A percentile compares a stretch with the other conserved stretches of the same genome.
Evolutionary conservation across 2,888 invertebrate species (phyloP).

Genomic region (Ceraclea dissimilis): DNA sequence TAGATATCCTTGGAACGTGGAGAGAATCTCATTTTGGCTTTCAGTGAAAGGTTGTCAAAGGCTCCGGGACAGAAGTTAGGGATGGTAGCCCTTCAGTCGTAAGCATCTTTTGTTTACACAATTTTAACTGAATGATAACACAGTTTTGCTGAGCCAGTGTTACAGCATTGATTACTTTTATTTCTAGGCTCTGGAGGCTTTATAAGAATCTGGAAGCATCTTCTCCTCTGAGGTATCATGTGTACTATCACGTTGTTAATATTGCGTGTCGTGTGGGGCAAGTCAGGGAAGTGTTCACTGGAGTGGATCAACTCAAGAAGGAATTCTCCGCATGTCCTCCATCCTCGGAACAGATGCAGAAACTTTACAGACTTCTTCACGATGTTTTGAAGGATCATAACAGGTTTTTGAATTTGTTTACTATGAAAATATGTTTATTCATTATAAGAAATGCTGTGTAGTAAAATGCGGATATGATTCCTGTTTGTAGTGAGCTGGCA

Average conservation of each 20-base stretch:
- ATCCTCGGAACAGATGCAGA: conserved; percentile 85
- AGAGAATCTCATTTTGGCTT: conserved; percentile 80
- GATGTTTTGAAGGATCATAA: conserved; percentile 83
- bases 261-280: conserved; percentile 84
- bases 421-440: neutral
- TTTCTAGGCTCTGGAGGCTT: conserved; percentile 72
- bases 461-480: neutral
- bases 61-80: conserved; percentile 75
- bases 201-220: conserved; percentile 85
- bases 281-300: conserved; percentile 75
- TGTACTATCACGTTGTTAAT: conserved; percentile 86
- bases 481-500: conserved; percentile 67
- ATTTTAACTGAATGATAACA: too few relatives aligned
- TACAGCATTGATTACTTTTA: too few relatives aligned
- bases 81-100: conserved; percentile 77
- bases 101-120: conserved; percentile 45
- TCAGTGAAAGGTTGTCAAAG: conserved; percentile 88
- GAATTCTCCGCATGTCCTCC: conserved; percentile 75
- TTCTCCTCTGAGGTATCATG: conserved; percentile 81
- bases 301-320: conserved; percentile 74
- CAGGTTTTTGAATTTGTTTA: too few relatives aligned
- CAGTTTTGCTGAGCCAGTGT: too few relatives aligned
- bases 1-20: conserved; percentile 80
- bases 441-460: neutral
- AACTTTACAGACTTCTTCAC: conserved; percentile 79